Evolutionary conservation across 2,888 invertebrate genomes (phyloP), one percentile per base, ranked within the genome.

Genomic region (Zygaena filipendulae): DNA sequence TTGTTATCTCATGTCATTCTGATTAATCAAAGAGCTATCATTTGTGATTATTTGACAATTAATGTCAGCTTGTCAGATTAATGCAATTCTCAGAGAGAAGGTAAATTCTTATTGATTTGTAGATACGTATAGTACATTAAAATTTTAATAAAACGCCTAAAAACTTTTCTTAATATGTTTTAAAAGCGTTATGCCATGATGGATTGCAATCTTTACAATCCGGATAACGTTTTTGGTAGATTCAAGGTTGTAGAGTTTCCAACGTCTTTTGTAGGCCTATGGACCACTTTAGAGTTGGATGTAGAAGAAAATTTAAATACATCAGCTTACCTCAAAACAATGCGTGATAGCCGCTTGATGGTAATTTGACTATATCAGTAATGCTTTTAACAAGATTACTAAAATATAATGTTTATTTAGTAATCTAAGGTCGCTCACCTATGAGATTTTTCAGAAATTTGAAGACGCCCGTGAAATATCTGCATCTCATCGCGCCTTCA

Each of bases 191-290:
- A n/a, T n/a, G n/a, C n/a, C n/a, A n/a, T n/a, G n/a, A n/a, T n/a
- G n/a, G n/a, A n/a, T n/a, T n/a, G n/a, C 16, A 16, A 16, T 4
- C 7, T 16, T 18, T 61, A 55, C 32, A 47, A 62, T 35, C 57
- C 63, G 6, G 71, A 77, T 37, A 64, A 59, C 35, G 50, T 71
- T 20, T 77, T 72, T 35, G 51, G 51, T 36, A 54, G 56, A 35
- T 71, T 77, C 36, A 57, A 63, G 43, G 48, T 75, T 5, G 38
- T 79, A 10, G 74, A 77, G 36, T 75, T 79, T 38, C 74, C 74
- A 9, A 50, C 49, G 37, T 68, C 70, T 7, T 71, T 59, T 24
- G 69, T 75, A 18, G 68, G 64, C 2, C 40, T 75, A 9, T 59
- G 61, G 2, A 67, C 59, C 4, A 46, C 45, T 9, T 54, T 58